phyloP scores from a whole-genome alignment of 2,113 vertebrate genomes.

The Percina caprodes region DNA sequence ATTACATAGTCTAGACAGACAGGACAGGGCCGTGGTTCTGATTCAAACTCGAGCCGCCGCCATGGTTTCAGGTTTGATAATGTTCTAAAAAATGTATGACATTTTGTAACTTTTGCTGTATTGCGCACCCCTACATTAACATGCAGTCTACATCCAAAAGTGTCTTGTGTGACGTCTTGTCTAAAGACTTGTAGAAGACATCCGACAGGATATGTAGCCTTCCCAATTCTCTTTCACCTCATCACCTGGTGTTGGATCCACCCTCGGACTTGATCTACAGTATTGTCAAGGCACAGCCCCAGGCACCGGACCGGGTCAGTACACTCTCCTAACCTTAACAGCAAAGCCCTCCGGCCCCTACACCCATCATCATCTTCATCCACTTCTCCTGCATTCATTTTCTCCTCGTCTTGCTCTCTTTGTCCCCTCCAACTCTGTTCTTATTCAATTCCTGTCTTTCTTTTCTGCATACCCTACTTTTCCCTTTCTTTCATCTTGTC shows the following conservation, averaged over 20 bases:
- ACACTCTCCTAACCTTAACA: conserved; percentile 11
- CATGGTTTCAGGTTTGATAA: not conserved
- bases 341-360: conserved; percentile 46
- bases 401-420: conserved; percentile 14
- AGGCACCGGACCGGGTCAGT: conserved; percentile 44
- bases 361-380: conserved; percentile 27
- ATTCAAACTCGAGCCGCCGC: no score
- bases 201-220: not conserved
- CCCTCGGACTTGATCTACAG: conserved; percentile 4
- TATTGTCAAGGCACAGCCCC: conserved; percentile 9
- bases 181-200: not conserved
- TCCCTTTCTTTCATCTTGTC: conserved; percentile 28
- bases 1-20: no score
- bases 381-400: conserved; percentile 14
- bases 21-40: no score
- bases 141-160: not conserved
- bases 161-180: conserved; percentile 6
- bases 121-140: not conserved
- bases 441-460: conserved; percentile 33
- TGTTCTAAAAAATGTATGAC: not conserved
- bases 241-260: conserved; percentile 31
- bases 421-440: conserved; percentile 30
- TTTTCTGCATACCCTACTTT: conserved; percentile 38
- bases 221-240: not conserved
- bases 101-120: not conserved